Percentiles rank a stretch among this genome's conserved stretches.
Conservation (phyloP, 2,888 invertebrate species). For the Pilophorus perplexus region DNA sequence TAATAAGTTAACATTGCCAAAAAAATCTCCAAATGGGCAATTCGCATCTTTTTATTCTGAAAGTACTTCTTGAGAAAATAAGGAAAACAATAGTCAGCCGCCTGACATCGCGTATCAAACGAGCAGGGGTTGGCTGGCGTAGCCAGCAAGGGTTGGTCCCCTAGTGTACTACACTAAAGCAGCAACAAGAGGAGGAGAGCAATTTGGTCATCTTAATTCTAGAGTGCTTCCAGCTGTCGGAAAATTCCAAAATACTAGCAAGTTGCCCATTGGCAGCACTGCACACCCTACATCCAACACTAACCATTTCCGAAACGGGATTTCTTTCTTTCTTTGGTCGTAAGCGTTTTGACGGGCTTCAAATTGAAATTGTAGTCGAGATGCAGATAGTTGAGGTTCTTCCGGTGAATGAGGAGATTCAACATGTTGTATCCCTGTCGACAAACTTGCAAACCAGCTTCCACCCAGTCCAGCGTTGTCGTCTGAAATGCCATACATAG, state of each 20-base stretch:
- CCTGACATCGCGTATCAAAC: too few species aligned
- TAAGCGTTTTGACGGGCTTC: constrained; percentile 98
- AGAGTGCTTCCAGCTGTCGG: too few species aligned
- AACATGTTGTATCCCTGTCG: constrained; percentile 99
- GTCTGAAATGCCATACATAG: too few species aligned
- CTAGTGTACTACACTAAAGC: not conserved
- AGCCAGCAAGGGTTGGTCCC: too few species aligned
- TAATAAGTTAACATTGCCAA: too few species aligned
- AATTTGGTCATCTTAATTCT: too few species aligned
- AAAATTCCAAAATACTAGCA: not conserved
- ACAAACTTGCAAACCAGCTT: constrained; percentile 96
- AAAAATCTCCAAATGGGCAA: too few species aligned
- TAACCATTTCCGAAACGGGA: constrained; percentile 92
- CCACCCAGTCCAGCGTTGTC: constrained; percentile 99
- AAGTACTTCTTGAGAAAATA: not conserved
- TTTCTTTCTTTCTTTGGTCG: constrained; percentile 99
- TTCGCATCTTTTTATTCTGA: too few species aligned
- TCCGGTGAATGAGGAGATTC: constrained; percentile 96
- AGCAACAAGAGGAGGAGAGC: not conserved
- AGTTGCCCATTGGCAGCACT: not conserved
- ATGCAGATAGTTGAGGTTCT: constrained; percentile 98
- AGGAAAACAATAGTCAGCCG: not conserved
- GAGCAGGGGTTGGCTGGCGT: too few species aligned
- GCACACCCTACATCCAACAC: not conserved
- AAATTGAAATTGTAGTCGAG: constrained; percentile 99